A percentile compares a stretch with the other conserved stretches of the same genome.
These are phyloP conservation scores for Prosopocoilus inquinatus DNA, from an alignment of 2,888 invertebrate species.

Conservation along the genomic window DNA sequence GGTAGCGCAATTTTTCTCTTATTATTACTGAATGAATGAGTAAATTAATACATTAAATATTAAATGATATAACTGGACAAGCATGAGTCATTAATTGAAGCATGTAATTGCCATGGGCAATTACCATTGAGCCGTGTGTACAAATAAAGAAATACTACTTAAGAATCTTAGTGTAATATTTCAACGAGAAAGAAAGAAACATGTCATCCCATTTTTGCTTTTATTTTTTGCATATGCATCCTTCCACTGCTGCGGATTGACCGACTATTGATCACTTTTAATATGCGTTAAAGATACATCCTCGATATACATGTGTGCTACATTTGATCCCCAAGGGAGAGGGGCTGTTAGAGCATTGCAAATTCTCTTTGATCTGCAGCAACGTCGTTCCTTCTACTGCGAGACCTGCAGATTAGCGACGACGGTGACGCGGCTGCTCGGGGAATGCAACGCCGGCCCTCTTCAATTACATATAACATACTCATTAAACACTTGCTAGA, in stretches of 20 bases:
- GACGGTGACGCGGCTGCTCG: constrained; percentile 18
- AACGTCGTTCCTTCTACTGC: constrained; percentile 10
- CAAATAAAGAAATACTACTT: too few species aligned
- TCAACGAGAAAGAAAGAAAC: too few species aligned
- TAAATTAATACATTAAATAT: too few species aligned
- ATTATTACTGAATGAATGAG: too few species aligned
- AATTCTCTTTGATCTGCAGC: constrained; percentile 16
- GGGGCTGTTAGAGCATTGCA: constrained; percentile 8
- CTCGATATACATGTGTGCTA: background rate
- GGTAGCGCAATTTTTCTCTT: too few species aligned
- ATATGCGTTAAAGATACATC: constrained; percentile 1
- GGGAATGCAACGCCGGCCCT: background rate
- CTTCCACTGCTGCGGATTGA: background rate
- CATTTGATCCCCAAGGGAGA: constrained; percentile 2
- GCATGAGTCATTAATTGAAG: too few species aligned
- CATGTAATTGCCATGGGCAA: too few species aligned
- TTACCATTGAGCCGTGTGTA: too few species aligned
- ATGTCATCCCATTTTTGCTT: background rate
- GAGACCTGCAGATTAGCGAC: constrained; percentile 26
- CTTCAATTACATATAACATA: constrained; percentile 22
- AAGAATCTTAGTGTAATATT: too few species aligned
- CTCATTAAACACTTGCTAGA: constrained; percentile 22
- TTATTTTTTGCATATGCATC: background rate
- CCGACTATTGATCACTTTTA: background rate
- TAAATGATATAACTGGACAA: too few species aligned